Percentiles rank a stretch among this genome's conserved stretches.
Conservation (phyloP, 2,888 invertebrate genomes). For the Dynastes maya region DNA sequence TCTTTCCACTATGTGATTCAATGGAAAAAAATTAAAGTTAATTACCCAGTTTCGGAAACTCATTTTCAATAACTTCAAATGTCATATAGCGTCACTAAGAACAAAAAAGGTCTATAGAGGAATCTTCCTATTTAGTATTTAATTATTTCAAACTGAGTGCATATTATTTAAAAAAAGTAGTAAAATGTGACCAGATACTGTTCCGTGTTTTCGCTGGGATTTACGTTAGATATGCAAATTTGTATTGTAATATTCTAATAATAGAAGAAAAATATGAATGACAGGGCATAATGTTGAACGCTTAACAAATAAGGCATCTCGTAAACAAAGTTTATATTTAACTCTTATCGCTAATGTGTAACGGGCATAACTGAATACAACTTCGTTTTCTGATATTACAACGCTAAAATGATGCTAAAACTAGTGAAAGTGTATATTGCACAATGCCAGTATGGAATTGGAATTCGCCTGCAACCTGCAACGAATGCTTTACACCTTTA, state of each 20-base stretch:
- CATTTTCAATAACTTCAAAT: no score
- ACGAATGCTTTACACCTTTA: constrained; percentile 6
- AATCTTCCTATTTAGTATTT: no score
- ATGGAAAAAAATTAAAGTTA: no score
- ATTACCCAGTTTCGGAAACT: no score
- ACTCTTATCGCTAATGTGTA: constrained; percentile 30
- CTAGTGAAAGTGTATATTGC: constrained; percentile 38
- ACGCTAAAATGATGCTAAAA: constrained; percentile 35
- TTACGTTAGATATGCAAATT: neutral
- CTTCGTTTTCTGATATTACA: neutral
- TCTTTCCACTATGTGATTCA: no score
- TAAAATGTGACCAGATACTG: no score
- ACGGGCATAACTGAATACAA: constrained; percentile 21
- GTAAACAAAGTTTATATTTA: constrained; percentile 41
- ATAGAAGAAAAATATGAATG: neutral
- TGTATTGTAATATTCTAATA: neutral
- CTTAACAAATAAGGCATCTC: constrained; percentile 27
- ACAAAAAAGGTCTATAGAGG: no score
- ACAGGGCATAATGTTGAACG: neutral
- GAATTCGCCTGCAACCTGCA: constrained; percentile 11
- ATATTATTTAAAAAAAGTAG: no score
- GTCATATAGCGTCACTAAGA: no score
- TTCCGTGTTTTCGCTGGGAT: no score
- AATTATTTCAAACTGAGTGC: no score
- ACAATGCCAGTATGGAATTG: constrained; percentile 6